These are phyloP conservation scores for Argyra leucocephala DNA, from an alignment of 2,888 invertebrate species.

Conservation along the genomic window DNA sequence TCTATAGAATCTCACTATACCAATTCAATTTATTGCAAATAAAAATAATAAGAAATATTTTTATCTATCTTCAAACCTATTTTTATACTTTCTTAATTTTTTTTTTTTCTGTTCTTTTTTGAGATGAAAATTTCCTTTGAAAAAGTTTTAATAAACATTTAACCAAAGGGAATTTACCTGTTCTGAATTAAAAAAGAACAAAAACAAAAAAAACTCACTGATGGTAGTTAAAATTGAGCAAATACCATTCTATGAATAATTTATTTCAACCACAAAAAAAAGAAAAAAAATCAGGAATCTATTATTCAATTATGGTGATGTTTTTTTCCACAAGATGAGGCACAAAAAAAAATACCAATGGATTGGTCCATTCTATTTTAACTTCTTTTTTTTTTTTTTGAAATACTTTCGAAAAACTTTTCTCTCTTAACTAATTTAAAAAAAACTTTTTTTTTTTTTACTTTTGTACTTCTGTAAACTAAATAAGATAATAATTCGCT, in stretches of 20 bases:
- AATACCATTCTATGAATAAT: not conserved
- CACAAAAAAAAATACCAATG: too few species aligned
- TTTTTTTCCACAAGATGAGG: too few species aligned
- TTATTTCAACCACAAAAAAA: not conserved
- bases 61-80: too few species aligned
- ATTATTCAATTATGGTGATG: not conserved
- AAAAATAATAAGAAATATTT: too few species aligned
- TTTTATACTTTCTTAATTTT: not conserved
- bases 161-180: not conserved
- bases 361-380: too few species aligned
- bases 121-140: not conserved
- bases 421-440: not conserved
- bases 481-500: not conserved
- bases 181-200: too few species aligned
- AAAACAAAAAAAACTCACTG: not conserved
- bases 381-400: not conserved
- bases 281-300: not conserved
- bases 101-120: not conserved
- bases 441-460: not conserved
- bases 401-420: not conserved
- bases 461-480: too few species aligned
- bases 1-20: too few species aligned
- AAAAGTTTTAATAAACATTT: not conserved
- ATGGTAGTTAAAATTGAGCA: not conserved
- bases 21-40: too few species aligned